These are phyloP conservation scores for Dynastes tityus DNA, from an alignment of 2,888 invertebrate genomes.

Conservation along the genomic window DNA sequence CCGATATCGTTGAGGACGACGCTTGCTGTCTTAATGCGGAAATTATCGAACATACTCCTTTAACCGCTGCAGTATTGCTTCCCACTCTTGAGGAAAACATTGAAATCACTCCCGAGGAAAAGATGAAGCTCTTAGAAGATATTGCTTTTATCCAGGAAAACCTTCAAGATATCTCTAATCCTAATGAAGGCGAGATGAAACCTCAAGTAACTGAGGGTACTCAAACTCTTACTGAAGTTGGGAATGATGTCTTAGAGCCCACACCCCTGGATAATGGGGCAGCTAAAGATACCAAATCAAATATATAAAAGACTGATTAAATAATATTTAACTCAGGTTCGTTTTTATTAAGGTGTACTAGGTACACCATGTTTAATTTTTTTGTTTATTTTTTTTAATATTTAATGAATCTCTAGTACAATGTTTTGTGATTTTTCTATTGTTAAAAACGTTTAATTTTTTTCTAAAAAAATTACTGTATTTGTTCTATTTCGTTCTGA, in stretches of 20 bases:
- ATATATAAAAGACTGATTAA: constrained; percentile 28
- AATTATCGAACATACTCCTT: neutral
- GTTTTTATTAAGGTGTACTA: neutral
- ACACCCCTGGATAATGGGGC: neutral
- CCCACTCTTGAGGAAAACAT: no score
- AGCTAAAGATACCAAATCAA: constrained; percentile 5
- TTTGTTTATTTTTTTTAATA: neutral
- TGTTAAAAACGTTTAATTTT: constrained; percentile 29
- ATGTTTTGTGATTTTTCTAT: constrained; percentile 39
- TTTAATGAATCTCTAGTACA: constrained; percentile 42
- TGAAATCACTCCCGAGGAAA: no score
- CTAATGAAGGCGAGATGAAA: no score
- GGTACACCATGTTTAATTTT: constrained; percentile 1
- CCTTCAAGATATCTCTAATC: neutral
- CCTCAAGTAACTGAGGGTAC: neutral
- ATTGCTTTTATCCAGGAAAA: no score
- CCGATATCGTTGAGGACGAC: neutral
- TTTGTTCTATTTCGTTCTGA: neutral
- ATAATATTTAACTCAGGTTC: constrained; percentile 32
- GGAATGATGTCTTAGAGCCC: neutral
- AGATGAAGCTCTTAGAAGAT: no score
- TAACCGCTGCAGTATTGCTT: no score
- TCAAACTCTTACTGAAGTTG: neutral
- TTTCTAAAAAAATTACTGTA: neutral
- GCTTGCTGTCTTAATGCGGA: neutral